Evolutionary conservation across 2,888 invertebrate species (phyloP).

Genomic region (Syrphus vitripennis): DNA sequence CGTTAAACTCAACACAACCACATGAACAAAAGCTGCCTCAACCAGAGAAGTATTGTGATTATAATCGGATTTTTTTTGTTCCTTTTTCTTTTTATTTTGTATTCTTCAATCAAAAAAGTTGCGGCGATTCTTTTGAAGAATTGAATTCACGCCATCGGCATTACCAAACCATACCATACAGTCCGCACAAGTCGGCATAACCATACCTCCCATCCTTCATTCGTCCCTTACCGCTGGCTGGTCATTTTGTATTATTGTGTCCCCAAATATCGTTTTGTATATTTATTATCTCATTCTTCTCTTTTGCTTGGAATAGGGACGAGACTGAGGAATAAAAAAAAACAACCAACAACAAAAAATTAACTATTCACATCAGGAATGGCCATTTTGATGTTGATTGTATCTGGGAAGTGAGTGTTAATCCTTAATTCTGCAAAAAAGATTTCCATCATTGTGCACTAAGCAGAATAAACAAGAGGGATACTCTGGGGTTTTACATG

Average conservation of each 20-base stretch:
- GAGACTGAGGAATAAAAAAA: neutral
- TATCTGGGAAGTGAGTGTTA: slow-evolving; percentile 36
- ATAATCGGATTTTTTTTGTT: slow-evolving; percentile 29
- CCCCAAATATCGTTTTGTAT: slow-evolving; percentile 42
- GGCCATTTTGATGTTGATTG: slow-evolving; percentile 44
- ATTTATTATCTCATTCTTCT: slow-evolving; percentile 30
- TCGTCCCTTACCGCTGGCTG: neutral
- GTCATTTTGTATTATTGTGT: slow-evolving; percentile 7
- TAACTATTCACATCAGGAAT: slow-evolving; percentile 66
- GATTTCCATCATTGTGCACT: slow-evolving; percentile 38
- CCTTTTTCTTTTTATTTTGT: neutral
- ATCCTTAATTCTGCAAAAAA: slow-evolving; percentile 34
- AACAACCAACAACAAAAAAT: slow-evolving; percentile 37
- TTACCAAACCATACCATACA: neutral
- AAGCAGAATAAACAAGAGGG: slow-evolving; percentile 5
- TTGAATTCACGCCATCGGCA: slow-evolving; percentile 49
- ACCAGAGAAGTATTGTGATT: slow-evolving; percentile 40
- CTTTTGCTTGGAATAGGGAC: neutral
- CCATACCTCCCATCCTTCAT: neutral
- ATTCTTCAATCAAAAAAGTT: neutral
- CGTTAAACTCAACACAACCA: slow-evolving; percentile 53
- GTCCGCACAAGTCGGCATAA: neutral
- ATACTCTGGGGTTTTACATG: neutral
- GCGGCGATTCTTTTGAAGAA: slow-evolving; percentile 45
- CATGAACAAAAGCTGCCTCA: slow-evolving; percentile 34